These are phyloP conservation scores for Gastrophysa polygoni DNA, from an alignment of 2,888 invertebrate genomes.

Conservation along the genomic window DNA sequence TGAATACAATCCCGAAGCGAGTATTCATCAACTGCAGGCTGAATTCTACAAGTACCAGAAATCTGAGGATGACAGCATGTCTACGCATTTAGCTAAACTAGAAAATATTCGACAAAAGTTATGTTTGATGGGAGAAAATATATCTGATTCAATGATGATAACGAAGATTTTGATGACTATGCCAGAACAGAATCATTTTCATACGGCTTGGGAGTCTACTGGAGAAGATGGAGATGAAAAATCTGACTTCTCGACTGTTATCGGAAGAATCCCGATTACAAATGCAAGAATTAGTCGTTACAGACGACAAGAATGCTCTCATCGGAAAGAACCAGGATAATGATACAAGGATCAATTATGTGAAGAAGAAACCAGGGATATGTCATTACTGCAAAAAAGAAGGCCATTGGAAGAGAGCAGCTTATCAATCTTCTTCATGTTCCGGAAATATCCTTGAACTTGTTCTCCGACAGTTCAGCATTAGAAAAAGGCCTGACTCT, in stretches of 20 bases:
- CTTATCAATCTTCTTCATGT: no score
- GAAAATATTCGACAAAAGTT: neutral
- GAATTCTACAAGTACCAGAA: neutral
- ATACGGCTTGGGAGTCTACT: no score
- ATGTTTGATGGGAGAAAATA: no score
- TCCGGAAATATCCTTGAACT: no score
- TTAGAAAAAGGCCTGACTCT: no score
- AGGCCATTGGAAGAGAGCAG: no score
- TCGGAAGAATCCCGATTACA: neutral
- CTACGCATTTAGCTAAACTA: neutral
- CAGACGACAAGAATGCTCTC: slow-evolving; percentile 1
- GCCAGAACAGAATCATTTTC: neutral
- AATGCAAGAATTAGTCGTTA: neutral
- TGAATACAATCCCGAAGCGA: neutral
- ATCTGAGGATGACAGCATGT: neutral
- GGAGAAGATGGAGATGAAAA: no score
- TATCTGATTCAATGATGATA: neutral
- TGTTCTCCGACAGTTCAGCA: no score
- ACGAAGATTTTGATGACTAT: neutral
- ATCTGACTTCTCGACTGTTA: neutral
- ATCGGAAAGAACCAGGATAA: neutral
- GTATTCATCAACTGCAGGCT: neutral
- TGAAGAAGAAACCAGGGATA: neutral
- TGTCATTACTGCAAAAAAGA: no score
- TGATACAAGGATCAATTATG: neutral